These are phyloP conservation scores for Tetraodon nigroviridis DNA, from an alignment of 2,113 vertebrate genomes.

Conservation along the genomic window DNA sequence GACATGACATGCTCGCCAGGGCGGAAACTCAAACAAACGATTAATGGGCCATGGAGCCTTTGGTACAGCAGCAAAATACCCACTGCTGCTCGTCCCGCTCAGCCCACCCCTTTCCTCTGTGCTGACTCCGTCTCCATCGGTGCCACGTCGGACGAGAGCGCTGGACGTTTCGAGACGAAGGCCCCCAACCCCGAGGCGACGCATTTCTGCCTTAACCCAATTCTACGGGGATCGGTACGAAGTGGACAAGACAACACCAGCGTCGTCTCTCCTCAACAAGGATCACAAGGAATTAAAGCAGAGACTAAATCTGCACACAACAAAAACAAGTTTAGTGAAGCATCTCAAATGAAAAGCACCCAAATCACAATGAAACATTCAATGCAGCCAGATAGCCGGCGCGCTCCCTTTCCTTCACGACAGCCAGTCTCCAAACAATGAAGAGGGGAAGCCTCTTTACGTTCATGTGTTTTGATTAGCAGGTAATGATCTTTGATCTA, in stretches of 20 bases:
- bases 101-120: slow-evolving; percentile 20
- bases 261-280: too few species aligned
- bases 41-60: slow-evolving; percentile 77
- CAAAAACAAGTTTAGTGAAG: too few species aligned
- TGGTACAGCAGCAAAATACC: slow-evolving; percentile 64
- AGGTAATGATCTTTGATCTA: slow-evolving; percentile 82
- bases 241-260: slow-evolving; percentile 15
- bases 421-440: slow-evolving; percentile 13
- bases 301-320: too few species aligned
- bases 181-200: slow-evolving; percentile 43
- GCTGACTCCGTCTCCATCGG: slow-evolving; percentile 40
- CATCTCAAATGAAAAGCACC: too few species aligned
- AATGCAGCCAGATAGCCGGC: slow-evolving; percentile 32
- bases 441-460: slow-evolving; percentile 52
- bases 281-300: too few species aligned
- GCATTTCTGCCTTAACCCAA: slow-evolving; percentile 42
- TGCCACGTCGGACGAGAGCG: slow-evolving; percentile 45
- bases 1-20: slow-evolving; percentile 76
- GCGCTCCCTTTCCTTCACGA: slow-evolving; percentile 40
- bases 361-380: too few species aligned
- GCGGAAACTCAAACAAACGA: slow-evolving; percentile 81
- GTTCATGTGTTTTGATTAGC: slow-evolving; percentile 79
- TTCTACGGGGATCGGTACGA: slow-evolving; percentile 22
- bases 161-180: slow-evolving; percentile 57
- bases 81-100: slow-evolving; percentile 21